Conservation (phyloP, 2,797 vertebrate species). For the Ciconia nigra region DNA sequence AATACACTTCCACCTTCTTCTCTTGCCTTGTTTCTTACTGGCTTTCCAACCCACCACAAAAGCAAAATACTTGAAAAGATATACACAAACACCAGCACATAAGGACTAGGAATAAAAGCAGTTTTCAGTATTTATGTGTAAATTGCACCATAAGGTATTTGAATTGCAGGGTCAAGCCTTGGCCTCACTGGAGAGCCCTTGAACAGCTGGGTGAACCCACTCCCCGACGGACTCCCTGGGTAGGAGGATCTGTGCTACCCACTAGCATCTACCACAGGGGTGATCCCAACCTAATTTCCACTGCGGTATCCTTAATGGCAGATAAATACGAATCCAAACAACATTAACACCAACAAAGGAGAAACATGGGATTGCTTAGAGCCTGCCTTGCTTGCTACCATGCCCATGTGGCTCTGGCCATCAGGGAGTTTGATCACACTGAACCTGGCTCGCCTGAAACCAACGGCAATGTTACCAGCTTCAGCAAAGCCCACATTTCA, state of each 20-base stretch:
- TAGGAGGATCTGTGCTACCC: background rate
- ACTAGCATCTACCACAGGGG: background rate
- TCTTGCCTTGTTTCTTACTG: background rate
- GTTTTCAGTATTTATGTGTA: background rate
- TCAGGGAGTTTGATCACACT: background rate
- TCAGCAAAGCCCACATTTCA: background rate
- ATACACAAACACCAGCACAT: background rate
- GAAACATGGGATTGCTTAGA: background rate
- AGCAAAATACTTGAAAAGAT: background rate
- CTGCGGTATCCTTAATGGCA: background rate
- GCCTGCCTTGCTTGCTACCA: background rate
- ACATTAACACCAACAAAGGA: fast-evolving
- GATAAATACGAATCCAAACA: fast-evolving
- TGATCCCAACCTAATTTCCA: background rate
- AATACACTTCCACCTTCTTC: background rate
- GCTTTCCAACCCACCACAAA: background rate
- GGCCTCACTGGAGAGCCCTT: background rate
- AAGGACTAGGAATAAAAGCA: background rate
- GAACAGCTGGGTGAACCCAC: background rate
- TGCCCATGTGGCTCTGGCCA: background rate
- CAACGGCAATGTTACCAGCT: background rate
- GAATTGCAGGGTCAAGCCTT: background rate
- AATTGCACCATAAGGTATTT: background rate
- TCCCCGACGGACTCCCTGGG: fast-evolving
- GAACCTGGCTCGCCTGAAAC: background rate